Conservation (phyloP, 2,113 vertebrate genomes). For the Furnarius figulus region DNA sequence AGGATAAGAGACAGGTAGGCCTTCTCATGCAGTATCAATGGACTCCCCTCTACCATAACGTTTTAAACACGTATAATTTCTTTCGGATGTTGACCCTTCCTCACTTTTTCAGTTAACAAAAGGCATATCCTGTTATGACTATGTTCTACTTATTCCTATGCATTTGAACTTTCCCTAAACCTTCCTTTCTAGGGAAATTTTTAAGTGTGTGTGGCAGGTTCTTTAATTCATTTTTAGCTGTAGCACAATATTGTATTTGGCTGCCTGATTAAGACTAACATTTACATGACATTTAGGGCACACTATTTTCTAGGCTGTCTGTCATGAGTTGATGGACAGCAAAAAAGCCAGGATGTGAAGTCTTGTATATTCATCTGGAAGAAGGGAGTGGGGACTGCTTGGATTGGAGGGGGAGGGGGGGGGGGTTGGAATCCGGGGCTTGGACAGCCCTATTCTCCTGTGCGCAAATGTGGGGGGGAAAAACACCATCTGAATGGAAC, state of each 20-base stretch:
- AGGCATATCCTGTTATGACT: constrained; percentile 39
- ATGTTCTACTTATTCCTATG: background rate
- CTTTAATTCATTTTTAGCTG: constrained; percentile 67
- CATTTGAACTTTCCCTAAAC: constrained; percentile 55
- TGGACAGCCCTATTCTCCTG: background rate
- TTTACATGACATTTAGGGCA: constrained; percentile 62
- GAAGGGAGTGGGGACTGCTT: background rate
- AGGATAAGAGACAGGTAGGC: background rate
- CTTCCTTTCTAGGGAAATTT: constrained; percentile 21
- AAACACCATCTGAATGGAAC: background rate
- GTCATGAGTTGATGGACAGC: constrained; percentile 48
- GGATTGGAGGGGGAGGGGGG: background rate
- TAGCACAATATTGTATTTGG: constrained; percentile 67
- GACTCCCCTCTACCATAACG: background rate
- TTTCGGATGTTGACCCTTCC: background rate
- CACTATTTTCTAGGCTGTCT: constrained; percentile 57
- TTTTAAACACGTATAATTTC: background rate
- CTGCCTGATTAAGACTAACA: constrained; percentile 57
- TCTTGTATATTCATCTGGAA: constrained; percentile 21
- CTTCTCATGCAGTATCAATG: background rate
- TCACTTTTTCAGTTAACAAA: constrained; percentile 21
- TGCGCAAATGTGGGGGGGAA: background rate
- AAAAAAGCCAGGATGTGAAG: constrained; percentile 36
- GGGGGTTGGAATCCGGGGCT: background rate
- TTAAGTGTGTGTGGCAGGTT: background rate